Conservation (phyloP, 2,888 invertebrate species). For the Pachymerium ferrugineum region DNA sequence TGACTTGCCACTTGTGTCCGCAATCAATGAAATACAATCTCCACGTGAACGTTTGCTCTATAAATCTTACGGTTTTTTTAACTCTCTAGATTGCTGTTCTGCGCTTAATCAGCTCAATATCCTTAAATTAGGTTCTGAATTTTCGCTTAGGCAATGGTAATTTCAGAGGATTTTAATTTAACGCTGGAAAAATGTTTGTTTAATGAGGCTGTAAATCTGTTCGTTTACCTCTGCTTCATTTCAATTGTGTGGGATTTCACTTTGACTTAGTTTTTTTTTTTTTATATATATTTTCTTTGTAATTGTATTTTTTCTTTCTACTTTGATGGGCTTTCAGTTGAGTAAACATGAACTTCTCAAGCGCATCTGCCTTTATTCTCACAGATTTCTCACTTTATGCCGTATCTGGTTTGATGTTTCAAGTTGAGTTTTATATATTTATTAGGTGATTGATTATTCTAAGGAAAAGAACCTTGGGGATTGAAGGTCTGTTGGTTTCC, state of each 20-base stretch:
- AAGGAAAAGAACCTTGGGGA: too few relatives aligned
- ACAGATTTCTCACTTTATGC: neutral
- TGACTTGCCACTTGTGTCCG: neutral
- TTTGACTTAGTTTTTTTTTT: neutral
- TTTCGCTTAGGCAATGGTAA: too few relatives aligned
- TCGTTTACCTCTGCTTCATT: neutral
- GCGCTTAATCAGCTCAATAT: too few relatives aligned
- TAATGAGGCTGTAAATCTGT: too few relatives aligned
- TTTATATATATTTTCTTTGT: neutral
- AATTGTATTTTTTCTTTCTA: neutral
- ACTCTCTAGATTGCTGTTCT: too few relatives aligned
- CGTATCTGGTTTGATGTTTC: slow-evolving; percentile 1
- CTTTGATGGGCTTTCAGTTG: slow-evolving; percentile 13
- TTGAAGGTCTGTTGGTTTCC: too few relatives aligned
- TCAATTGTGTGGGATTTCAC: neutral
- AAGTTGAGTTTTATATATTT: neutral
- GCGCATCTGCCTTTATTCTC: slow-evolving; percentile 8
- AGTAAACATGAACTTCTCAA: neutral
- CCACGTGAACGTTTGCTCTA: too few relatives aligned
- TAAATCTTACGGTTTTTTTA: too few relatives aligned
- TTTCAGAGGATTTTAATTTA: too few relatives aligned
- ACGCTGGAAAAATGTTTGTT: too few relatives aligned
- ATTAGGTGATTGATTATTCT: neutral
- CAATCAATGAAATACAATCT: neutral
- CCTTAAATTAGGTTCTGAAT: too few relatives aligned